A percentile compares a stretch with the other conserved stretches of the same genome.
These are phyloP conservation scores for Lophotis ruficrista DNA, from an alignment of 2,113 vertebrate species.

Conservation along the genomic window DNA sequence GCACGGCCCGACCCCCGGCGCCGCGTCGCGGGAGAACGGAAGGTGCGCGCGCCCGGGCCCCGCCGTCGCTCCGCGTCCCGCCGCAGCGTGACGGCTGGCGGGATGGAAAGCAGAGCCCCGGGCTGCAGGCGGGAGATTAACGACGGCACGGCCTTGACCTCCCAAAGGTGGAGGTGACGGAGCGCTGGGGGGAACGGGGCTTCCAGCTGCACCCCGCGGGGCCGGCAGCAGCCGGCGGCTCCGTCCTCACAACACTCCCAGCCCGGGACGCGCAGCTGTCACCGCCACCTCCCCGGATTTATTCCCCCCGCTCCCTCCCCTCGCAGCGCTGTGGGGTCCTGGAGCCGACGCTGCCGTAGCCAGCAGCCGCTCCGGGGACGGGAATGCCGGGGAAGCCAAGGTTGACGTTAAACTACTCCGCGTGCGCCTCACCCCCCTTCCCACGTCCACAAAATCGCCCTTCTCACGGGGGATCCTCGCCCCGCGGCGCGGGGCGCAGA, in stretches of 20 bases:
- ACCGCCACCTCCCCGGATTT: background rate
- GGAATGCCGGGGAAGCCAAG: background rate
- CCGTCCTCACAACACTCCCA: slow-evolving; percentile 57
- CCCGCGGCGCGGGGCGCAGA: background rate
- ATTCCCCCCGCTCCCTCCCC: background rate
- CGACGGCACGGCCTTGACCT: slow-evolving; percentile 71
- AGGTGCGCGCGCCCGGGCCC: background rate
- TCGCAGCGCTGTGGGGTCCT: background rate
- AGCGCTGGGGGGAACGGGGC: slow-evolving; percentile 61
- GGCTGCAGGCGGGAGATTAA: slow-evolving; percentile 68
- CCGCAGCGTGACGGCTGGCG: slow-evolving; percentile 37
- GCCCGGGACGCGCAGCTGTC: slow-evolving; percentile 57
- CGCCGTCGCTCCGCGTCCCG: slow-evolving; percentile 6
- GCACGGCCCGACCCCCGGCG: background rate
- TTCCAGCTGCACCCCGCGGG: slow-evolving; percentile 66
- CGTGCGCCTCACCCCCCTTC: background rate
- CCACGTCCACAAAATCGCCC: background rate
- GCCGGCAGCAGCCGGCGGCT: slow-evolving; percentile 48
- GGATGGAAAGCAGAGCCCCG: slow-evolving; percentile 68
- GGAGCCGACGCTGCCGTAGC: background rate
- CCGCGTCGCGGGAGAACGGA: background rate
- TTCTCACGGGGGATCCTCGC: background rate
- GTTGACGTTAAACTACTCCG: background rate
- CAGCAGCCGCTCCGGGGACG: background rate
- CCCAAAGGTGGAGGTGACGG: slow-evolving; percentile 68